Conservation (phyloP, 2,797 vertebrate genomes). For the Chaetodon trifasciatus region DNA sequence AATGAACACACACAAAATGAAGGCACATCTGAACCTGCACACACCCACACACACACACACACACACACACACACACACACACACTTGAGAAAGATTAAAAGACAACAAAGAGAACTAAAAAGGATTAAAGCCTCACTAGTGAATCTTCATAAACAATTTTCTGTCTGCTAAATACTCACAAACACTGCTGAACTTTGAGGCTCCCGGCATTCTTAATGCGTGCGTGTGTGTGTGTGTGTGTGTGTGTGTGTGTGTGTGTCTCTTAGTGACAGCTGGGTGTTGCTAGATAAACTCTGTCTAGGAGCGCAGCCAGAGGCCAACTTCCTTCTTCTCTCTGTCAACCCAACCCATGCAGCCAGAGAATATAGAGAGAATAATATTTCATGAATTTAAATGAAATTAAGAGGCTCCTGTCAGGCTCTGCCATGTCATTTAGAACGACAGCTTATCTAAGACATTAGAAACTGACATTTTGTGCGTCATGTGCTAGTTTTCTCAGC, state of each 20-base stretch:
- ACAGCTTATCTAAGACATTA: slow-evolving; percentile 15
- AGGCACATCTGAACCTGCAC: not conserved
- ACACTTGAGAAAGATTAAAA: slow-evolving; percentile 37
- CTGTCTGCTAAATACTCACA: slow-evolving; percentile 52
- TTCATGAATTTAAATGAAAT: slow-evolving; percentile 51
- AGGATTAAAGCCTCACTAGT: slow-evolving; percentile 44
- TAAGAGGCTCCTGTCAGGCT: slow-evolving; percentile 15
- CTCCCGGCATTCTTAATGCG: slow-evolving; percentile 26
- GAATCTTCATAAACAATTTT: slow-evolving; percentile 50
- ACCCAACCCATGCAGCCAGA: slow-evolving; percentile 16
- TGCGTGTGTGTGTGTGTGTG: slow-evolving; percentile 16
- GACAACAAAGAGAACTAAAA: slow-evolving; percentile 51
- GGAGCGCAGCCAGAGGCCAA: slow-evolving; percentile 61
- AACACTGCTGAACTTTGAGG: slow-evolving; percentile 50
- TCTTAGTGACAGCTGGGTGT: slow-evolving; percentile 59
- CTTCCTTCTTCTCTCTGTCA: slow-evolving; percentile 44
- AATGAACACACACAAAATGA: slow-evolving; percentile 35
- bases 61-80: slow-evolving; percentile 5
- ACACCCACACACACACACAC: slow-evolving; percentile 4
- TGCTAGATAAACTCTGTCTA: slow-evolving; percentile 69
- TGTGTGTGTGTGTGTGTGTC: slow-evolving; percentile 29
- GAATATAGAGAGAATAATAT: slow-evolving; percentile 22
- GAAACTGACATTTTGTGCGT: not conserved
- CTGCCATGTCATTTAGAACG: slow-evolving; percentile 5
- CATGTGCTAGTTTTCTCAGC: not conserved